These are phyloP conservation scores for Agonopterix arenella DNA, from an alignment of 2,888 invertebrate species.

Conservation along the genomic window DNA sequence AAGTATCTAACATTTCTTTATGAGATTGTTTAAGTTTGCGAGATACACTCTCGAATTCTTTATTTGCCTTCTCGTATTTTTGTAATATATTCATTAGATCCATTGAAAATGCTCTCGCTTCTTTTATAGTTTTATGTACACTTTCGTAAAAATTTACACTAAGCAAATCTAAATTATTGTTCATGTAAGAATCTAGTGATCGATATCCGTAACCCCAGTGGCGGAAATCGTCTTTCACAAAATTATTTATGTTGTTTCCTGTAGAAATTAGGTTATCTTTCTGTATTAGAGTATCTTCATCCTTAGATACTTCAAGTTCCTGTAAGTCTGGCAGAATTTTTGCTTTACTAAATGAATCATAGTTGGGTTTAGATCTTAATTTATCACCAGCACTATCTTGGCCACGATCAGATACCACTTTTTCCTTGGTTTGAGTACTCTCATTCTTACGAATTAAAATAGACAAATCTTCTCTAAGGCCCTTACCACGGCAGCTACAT, in stretches of 20 bases:
- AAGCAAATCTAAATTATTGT: no score
- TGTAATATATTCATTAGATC: slow-evolving; percentile 32
- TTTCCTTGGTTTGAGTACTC: no score
- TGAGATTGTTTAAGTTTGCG: slow-evolving; percentile 23
- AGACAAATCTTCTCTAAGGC: no score
- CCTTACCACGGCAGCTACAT: no score
- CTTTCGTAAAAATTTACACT: neutral
- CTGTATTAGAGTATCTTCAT: neutral
- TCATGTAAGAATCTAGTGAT: no score
- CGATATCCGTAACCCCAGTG: no score
- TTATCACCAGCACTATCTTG: no score
- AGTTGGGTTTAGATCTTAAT: no score
- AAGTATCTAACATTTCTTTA: neutral
- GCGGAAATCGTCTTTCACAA: no score
- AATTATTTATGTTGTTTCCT: neutral
- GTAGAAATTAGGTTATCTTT: neutral
- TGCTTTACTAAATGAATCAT: neutral
- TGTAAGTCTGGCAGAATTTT: neutral
- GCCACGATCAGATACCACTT: no score
- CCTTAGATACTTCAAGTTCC: neutral
- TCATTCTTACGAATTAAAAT: no score
- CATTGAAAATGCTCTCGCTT: slow-evolving; percentile 32
- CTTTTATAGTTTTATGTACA: slow-evolving; percentile 26
- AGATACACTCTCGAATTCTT: slow-evolving; percentile 34
- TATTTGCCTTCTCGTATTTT: slow-evolving; percentile 43